Percentiles rank a stretch among this genome's conserved stretches.
These are phyloP conservation scores for Drosophila simulans DNA, from an alignment of 1,140 invertebrate species.

Conservation along the genomic window DNA sequence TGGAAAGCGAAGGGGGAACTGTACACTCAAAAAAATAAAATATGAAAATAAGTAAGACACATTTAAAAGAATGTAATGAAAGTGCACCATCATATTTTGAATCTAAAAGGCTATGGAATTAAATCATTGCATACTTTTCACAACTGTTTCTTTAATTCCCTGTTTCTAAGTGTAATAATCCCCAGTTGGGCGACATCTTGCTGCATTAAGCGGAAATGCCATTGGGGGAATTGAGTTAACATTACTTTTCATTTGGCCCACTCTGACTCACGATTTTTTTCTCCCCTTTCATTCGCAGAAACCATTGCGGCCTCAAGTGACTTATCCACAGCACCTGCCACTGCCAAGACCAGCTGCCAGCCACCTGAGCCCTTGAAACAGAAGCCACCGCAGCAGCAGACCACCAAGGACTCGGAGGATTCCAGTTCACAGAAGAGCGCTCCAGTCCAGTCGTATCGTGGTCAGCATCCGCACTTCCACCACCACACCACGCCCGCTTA, in stretches of 20 bases:
- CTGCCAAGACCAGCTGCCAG: conserved; percentile 84
- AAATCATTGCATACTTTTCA: neutral
- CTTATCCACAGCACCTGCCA: conserved; percentile 80
- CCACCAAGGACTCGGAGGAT: conserved; percentile 52
- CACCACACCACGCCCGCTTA: conserved; percentile 79
- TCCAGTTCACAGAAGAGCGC: conserved; percentile 46
- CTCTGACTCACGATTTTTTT: conserved; percentile 12
- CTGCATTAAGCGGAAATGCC: conserved; percentile 23
- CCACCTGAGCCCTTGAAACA: conserved; percentile 42
- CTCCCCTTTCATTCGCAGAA: conserved; percentile 43
- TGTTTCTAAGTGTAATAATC: neutral
- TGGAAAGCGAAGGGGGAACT: neutral
- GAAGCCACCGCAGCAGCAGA: conserved; percentile 29
- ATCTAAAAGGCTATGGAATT: neutral
- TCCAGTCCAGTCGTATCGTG: conserved; percentile 52
- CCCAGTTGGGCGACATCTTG: conserved; percentile 25
- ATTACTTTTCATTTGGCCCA: conserved; percentile 45
- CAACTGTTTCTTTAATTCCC: too few relatives aligned
- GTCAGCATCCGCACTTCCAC: conserved; percentile 80
- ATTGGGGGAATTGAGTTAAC: conserved; percentile 23
- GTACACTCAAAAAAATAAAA: neutral
- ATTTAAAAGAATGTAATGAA: neutral
- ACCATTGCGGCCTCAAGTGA: conserved; percentile 77
- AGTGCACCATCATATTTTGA: neutral
- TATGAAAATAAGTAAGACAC: neutral